Evolutionary conservation across 30 jellyfish, hydroid and myxozoan genomes (phyloP), one percentile per base, ranked within the genome.

Genomic region (Hydra vulgaris): DNA sequence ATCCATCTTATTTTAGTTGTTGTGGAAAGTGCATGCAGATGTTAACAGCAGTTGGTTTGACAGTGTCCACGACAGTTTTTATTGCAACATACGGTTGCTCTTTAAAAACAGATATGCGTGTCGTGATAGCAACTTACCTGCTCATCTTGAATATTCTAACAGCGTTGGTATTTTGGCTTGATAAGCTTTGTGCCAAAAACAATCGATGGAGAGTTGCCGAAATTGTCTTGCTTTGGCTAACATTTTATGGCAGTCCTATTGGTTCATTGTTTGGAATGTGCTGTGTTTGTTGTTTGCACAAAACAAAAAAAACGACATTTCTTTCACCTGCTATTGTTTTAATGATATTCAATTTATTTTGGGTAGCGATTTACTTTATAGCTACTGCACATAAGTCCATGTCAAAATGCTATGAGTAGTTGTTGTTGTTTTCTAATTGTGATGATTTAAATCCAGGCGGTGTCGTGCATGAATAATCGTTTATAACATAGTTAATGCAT

Each of bases 221-320:
- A 66, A n/a, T 25, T 20, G 83, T 80, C 24, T 27, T 80, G 4
- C 21, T 61, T 70, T 70, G 52, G 53, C 16, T 80, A 84, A 26
- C 87, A 1, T 70, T 80, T 27, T 80, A 21, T 22, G 87, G 87
- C 15, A 61, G 87, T 80, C 87, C 87, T 0, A 25, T 80, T 70
- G 87, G 87, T 8, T 85, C 87, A 25, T 8, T 80, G 3, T 53
- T 80, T 66, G 87, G 87, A 1, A 80, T 80, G 85, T 26, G 27
- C 24, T 80, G 80, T 70, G 20, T 54, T 15, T 66, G 22, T 68
- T 78, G 76, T 53, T 20, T 66, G 5, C 87, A 80, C 67, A 80
- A 80, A 80, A 80, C 84, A 25, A 27, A 19, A 1, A 80, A 80
- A 27, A 70, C 21, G 17, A 17, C 7, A 12, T 80, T 80, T 70